Base-by-base conservation (phyloP, 1,140 invertebrate genomes). In the Dermatophagoides farinae region DNA sequence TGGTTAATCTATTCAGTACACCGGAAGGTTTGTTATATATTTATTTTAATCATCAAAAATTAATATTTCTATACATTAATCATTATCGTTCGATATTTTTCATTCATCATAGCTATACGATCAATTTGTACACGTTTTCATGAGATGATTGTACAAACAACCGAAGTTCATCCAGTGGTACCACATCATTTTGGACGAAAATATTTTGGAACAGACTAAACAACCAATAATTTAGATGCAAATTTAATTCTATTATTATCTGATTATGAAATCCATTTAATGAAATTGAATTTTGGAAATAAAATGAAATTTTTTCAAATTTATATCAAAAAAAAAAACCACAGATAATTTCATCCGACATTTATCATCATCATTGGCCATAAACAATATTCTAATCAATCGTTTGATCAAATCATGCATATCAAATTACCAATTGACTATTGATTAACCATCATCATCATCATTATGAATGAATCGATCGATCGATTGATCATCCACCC, bases 121-220 rank as follows among this genome's bases (percentile, higher is more conserved):
- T 82, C 82, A n/a, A 78, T 97, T 54, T 80, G 86, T 41, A 79
- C 81, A 67, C 81, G 82, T 65, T 96, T 90, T 72, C 90, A 91
- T 49, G 69, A 83, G 75, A 82, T 97, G 80, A 92, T 85, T 71
- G 90, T 97, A 66, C 77, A 96, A 50, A 95, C 91, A 0, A 91
- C 90, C 1, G 92, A 97, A 73, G 78, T 97, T 46, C 87, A 97
- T 74, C 82, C 82, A 10, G 82, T 93, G n/a, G 88, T 89, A 25
- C 92, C 91, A 16, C 95, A 92, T 76, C 91, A 97, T 75, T 97
- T 97, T 77, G 91, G 91, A 65, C 87, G 92, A 75, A 93, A 91
- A 75, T 97, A 97, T 75, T 97, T 97, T 80, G 92, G 92, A 67
- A 97, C 90, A 63, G 90, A 96, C 76, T 96, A 52, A 67, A 61